Conservation (phyloP, 2,797 vertebrate genomes). For the Gastrophryne carolinensis region DNA sequence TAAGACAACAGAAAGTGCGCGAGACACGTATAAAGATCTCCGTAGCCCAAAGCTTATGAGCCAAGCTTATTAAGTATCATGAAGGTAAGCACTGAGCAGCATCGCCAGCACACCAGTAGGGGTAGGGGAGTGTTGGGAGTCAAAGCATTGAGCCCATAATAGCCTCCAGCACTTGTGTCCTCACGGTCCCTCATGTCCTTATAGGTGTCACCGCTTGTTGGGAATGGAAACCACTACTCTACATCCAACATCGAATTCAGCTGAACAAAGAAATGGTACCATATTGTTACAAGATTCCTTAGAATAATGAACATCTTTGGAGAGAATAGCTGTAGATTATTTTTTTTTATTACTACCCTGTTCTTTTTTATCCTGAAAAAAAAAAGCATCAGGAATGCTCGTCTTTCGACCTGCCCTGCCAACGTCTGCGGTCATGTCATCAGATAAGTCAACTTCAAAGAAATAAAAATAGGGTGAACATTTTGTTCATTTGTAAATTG, state of each 20-base stretch:
- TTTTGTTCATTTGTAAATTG: background rate
- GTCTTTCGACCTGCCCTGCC: background rate
- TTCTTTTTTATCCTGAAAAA: constrained; percentile 4
- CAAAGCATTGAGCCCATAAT: too few species aligned
- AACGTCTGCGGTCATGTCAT: background rate
- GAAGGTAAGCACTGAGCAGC: too few species aligned
- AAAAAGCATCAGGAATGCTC: background rate
- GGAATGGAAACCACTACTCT: too few species aligned
- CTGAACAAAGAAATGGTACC: constrained; percentile 5
- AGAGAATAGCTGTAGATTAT: constrained; percentile 15
- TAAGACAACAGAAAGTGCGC: too few species aligned
- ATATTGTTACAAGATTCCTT: background rate
- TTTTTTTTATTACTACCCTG: background rate
- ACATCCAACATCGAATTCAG: background rate
- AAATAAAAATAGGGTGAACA: background rate
- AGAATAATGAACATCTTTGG: constrained; percentile 5
- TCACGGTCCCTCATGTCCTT: too few species aligned
- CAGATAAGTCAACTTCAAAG: background rate
- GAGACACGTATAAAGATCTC: too few species aligned
- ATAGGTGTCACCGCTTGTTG: too few species aligned
- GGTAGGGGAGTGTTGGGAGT: too few species aligned
- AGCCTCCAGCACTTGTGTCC: too few species aligned
- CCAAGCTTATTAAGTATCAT: too few species aligned
- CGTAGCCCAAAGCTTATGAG: too few species aligned
- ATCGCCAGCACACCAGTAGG: too few species aligned